Evolutionary conservation across 2,113 vertebrate species (phyloP).

Genomic region (Cardinalis cardinalis): DNA sequence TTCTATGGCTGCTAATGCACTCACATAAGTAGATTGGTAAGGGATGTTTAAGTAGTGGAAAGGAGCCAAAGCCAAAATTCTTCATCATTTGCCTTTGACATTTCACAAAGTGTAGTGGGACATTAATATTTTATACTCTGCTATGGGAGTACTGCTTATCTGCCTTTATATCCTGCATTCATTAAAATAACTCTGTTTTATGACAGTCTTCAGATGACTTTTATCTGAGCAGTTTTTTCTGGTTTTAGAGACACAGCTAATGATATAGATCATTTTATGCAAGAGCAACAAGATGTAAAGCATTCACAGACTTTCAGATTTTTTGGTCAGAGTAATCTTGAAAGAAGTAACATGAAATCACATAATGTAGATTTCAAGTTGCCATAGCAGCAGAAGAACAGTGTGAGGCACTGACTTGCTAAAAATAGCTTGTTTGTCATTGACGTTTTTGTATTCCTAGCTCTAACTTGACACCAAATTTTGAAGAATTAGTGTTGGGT

Average conservation of each 20-base stretch:
- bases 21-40: not conserved
- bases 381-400: slow-evolving; percentile 54
- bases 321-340: slow-evolving; percentile 39
- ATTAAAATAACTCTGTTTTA: slow-evolving; percentile 8
- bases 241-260: not conserved
- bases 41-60: not conserved
- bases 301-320: not conserved
- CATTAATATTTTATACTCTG: not conserved
- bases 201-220: not conserved
- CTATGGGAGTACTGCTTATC: not conserved
- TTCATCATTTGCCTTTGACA: slow-evolving; percentile 11
- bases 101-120: not conserved
- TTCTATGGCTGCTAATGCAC: not conserved
- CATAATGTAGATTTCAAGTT: slow-evolving; percentile 58
- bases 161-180: not conserved
- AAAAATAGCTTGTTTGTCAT: slow-evolving; percentile 56
- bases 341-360: slow-evolving; percentile 34
- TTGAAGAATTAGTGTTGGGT: slow-evolving; percentile 15
- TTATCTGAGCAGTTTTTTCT: not conserved
- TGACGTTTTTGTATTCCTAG: slow-evolving; percentile 35
- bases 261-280: not conserved
- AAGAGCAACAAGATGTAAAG: slow-evolving; percentile 18
- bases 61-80: not conserved
- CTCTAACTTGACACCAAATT: slow-evolving; percentile 6
- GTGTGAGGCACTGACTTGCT: slow-evolving; percentile 24